Conservation (phyloP, 2,113 vertebrate genomes). For the Rhinoptilus africanus region DNA sequence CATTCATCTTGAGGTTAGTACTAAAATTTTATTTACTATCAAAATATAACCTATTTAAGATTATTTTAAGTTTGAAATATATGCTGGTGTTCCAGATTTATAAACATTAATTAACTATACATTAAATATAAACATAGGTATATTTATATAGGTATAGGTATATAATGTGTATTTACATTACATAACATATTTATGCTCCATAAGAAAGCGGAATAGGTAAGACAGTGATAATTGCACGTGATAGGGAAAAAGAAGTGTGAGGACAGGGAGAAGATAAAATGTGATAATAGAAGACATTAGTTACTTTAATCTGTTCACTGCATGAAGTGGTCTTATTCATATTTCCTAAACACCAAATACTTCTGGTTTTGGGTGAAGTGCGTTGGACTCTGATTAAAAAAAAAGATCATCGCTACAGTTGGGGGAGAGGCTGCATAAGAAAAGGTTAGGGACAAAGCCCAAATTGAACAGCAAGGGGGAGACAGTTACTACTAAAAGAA, state of each 20-base stretch:
- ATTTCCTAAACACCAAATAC: not conserved
- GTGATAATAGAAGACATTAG: not conserved
- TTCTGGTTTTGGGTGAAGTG: not conserved
- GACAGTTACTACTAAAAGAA: not conserved
- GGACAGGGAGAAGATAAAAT: not conserved
- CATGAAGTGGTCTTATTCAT: not conserved
- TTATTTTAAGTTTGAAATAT: not conserved
- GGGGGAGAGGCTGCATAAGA: not conserved
- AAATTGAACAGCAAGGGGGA: not conserved
- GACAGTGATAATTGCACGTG: not conserved
- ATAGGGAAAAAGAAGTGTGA: not conserved
- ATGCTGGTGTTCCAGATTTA: not conserved
- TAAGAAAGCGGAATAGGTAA: not conserved
- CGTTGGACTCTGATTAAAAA: not conserved
- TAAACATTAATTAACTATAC: not conserved
- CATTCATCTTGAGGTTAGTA: not conserved
- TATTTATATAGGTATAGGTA: too few relatives aligned
- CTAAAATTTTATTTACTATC: conserved; percentile 4
- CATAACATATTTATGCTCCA: not conserved
- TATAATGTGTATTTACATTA: too few relatives aligned
- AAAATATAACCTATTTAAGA: not conserved
- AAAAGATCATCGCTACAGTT: not conserved
- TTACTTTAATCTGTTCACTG: not conserved
- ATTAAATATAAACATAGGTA: not conserved
- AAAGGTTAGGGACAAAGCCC: not conserved